A percentile compares a stretch with the other conserved stretches of the same genome.
These are phyloP conservation scores for Melanocharis versteri DNA, from an alignment of 2,113 vertebrate genomes.

Conservation along the genomic window DNA sequence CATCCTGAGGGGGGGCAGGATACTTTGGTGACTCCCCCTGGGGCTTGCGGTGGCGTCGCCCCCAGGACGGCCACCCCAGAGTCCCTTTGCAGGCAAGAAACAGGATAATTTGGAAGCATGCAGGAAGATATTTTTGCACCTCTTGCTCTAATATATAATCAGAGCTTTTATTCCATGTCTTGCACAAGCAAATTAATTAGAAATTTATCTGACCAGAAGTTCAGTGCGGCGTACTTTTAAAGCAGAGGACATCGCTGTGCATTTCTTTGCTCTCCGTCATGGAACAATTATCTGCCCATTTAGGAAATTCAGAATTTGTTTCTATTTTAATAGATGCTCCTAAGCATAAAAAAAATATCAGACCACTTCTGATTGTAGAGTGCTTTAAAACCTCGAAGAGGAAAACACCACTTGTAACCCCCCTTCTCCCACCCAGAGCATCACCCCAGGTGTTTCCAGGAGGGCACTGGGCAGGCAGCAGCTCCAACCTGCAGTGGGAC, in stretches of 20 bases:
- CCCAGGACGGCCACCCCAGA: background rate
- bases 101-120: background rate
- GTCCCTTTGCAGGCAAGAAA: background rate
- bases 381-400: background rate
- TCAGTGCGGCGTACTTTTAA: background rate
- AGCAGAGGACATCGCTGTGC: background rate
- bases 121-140: background rate
- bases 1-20: background rate
- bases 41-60: background rate
- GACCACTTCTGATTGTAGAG: rapidly evolving
- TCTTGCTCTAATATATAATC: background rate
- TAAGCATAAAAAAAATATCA: background rate
- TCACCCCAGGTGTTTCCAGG: rapidly evolving
- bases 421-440: background rate
- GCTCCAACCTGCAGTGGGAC: background rate
- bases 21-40: rapidly evolving
- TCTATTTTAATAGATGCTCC: background rate
- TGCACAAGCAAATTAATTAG: slow-evolving; percentile 52
- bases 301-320: slow-evolving; percentile 32
- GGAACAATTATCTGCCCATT: slow-evolving; percentile 45
- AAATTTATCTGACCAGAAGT: slow-evolving; percentile 25
- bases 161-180: slow-evolving; percentile 27
- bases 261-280: background rate
- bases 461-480: background rate
- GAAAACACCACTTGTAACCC: background rate